Evolutionary conservation across 37 sponge, comb jelly and placozoan species (phyloP).

Genomic region (Beroe forskalii): DNA sequence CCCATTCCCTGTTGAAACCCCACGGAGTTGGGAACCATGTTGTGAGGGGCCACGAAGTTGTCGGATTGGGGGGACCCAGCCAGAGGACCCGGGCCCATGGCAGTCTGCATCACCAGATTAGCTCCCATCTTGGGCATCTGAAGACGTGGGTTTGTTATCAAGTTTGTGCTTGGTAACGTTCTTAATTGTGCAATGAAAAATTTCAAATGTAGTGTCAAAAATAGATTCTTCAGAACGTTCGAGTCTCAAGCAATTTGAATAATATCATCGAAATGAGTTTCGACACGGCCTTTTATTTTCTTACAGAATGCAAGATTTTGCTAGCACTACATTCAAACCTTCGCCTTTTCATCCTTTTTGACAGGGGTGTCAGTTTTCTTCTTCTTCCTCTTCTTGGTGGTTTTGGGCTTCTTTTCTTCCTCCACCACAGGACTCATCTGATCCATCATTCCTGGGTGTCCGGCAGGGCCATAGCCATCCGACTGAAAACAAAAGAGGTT

Average conservation of each 20-base stretch:
- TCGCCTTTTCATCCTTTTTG: conserved; percentile 37
- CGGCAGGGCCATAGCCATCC: conserved; percentile 5
- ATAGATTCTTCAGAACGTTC: no score
- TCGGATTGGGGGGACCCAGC: not conserved
- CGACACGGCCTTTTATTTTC: no score
- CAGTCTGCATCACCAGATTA: conserved; percentile 59
- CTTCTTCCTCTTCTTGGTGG: conserved; percentile 59
- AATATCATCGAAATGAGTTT: not conserved
- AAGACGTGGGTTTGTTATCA: no score
- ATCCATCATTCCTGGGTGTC: conserved; percentile 49
- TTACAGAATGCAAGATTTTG: no score
- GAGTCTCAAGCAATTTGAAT: no score
- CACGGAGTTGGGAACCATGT: not conserved
- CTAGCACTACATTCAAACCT: no score
- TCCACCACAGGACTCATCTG: conserved; percentile 19
- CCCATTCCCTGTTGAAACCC: conserved; percentile 47
- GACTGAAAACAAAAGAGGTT: not conserved
- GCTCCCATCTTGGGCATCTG: conserved; percentile 63
- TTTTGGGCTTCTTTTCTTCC: conserved; percentile 61
- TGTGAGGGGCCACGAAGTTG: not conserved
- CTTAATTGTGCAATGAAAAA: no score
- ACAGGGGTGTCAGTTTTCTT: conserved; percentile 62
- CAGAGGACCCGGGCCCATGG: conserved; percentile 46
- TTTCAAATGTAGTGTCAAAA: no score
- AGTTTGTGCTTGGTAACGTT: no score